phyloP scores from a whole-genome alignment of 2,797 vertebrate species.

The Carcharodon carcharias region DNA sequence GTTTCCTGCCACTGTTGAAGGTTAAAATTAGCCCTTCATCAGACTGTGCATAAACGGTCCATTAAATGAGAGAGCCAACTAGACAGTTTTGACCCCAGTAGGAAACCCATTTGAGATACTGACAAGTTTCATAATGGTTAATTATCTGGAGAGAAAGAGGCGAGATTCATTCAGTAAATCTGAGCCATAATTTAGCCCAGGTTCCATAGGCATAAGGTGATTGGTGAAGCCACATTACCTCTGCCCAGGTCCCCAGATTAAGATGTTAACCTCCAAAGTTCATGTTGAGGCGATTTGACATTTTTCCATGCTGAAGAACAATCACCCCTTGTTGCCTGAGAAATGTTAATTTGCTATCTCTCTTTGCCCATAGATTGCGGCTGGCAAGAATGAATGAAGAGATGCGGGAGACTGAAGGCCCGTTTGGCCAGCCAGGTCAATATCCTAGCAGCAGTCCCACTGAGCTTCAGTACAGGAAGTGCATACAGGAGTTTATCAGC shows the following conservation, averaged over 20 bases:
- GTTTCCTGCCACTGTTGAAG: background rate
- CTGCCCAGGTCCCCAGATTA: background rate
- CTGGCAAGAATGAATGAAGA: slow-evolving; percentile 95
- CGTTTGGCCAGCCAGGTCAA: slow-evolving; percentile 81
- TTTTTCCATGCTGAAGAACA: background rate
- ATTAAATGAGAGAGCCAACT: background rate
- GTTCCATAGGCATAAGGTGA: background rate
- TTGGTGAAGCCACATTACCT: background rate
- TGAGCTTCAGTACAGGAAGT: slow-evolving; percentile 90
- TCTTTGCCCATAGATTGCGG: slow-evolving; percentile 67
- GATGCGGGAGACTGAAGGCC: slow-evolving; percentile 90
- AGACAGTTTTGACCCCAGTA: background rate
- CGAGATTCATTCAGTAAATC: background rate
- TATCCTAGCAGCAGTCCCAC: slow-evolving; percentile 87
- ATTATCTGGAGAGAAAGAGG: background rate
- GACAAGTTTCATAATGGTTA: background rate
- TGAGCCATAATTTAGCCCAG: background rate
- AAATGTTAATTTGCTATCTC: background rate
- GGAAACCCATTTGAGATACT: background rate
- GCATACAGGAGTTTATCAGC: slow-evolving; percentile 97
- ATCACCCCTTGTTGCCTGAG: background rate
- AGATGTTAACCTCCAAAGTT: background rate
- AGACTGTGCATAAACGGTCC: background rate
- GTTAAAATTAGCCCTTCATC: background rate
- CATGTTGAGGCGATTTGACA: background rate